phyloP scores from a whole-genome alignment of 1,140 invertebrate genomes.

The Sminthurides bifidus region DNA sequence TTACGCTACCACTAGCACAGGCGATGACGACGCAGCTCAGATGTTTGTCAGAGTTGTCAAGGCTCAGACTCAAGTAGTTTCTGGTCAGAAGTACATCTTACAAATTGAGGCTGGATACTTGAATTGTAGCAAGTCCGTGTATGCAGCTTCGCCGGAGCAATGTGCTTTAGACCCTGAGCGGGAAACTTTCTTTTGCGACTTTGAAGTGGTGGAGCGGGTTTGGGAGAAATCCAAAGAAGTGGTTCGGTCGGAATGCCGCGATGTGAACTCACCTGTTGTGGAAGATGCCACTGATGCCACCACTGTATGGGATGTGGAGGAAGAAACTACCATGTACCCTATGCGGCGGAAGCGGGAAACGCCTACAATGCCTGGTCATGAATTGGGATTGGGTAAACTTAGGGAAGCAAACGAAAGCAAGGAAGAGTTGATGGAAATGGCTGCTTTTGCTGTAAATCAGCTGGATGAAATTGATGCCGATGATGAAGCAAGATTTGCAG shows the following conservation, averaged over 20 bases:
- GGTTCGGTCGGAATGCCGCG: constrained; percentile 5
- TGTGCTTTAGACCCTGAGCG: constrained; percentile 15
- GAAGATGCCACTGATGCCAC: not conserved
- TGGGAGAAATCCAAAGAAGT: constrained; percentile 23
- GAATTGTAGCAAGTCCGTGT: constrained; percentile 16
- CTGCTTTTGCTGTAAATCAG: constrained; percentile 36
- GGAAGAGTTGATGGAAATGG: constrained; percentile 35
- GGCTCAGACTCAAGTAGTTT: constrained; percentile 29
- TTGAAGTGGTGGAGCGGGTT: constrained; percentile 24
- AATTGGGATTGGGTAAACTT: constrained; percentile 33
- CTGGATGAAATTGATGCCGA: constrained; percentile 38
- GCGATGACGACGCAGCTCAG: constrained; percentile 11
- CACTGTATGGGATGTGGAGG: constrained; percentile 33
- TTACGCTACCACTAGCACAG: constrained; percentile 1
- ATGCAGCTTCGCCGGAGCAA: not conserved
- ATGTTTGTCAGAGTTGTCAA: constrained; percentile 28
- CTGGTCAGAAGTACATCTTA: constrained; percentile 24
- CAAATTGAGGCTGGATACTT: constrained; percentile 20
- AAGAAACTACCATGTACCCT: constrained; percentile 35
- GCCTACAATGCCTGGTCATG: constrained; percentile 37
- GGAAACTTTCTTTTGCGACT: constrained; percentile 18
- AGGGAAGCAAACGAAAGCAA: constrained; percentile 27
- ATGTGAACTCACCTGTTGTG: not conserved
- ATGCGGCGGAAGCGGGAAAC: constrained; percentile 34
- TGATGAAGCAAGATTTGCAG: constrained; percentile 36